Evolutionary conservation across 2,888 invertebrate genomes (phyloP).

Genomic region (Leucophora obtusa): DNA sequence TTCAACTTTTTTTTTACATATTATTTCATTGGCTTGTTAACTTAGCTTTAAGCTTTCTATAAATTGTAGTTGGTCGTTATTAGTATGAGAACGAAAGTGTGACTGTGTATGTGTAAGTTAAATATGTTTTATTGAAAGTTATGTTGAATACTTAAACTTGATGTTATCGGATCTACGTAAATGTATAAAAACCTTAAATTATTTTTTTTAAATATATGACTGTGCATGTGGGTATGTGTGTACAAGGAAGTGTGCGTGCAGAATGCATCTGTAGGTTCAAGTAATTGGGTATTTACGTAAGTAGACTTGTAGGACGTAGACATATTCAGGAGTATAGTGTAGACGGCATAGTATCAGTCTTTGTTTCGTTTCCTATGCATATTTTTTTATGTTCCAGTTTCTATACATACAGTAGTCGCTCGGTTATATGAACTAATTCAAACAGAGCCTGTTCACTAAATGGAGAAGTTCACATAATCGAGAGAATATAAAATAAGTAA

Average conservation of each 20-base stretch:
- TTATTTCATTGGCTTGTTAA: conserved; percentile 58
- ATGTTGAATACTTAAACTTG: conserved; percentile 49
- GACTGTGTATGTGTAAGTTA: background rate
- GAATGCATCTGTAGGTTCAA: conserved; percentile 23
- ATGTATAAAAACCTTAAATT: conserved; percentile 56
- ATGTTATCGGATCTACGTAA: conserved; percentile 56
- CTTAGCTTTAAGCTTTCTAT: conserved; percentile 58
- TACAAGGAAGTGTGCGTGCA: background rate
- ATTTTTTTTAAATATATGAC: conserved; percentile 38
- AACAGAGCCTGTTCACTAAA: too few species aligned
- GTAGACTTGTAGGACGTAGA: background rate
- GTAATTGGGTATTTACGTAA: conserved; percentile 38
- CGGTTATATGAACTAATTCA: too few species aligned
- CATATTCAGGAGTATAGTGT: background rate
- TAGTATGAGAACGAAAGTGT: conserved; percentile 6
- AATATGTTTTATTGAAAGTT: conserved; percentile 39
- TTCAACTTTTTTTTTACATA: conserved; percentile 27
- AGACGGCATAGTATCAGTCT: conserved; percentile 21
- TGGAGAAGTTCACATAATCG: too few species aligned
- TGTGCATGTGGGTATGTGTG: conserved; percentile 30
- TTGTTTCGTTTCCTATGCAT: conserved; percentile 17
- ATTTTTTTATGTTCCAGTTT: background rate
- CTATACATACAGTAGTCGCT: conserved; percentile 20
- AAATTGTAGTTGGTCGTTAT: conserved; percentile 45
- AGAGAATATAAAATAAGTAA: too few species aligned